These are phyloP conservation scores for Eupithecia insigniata DNA, from an alignment of 2,888 invertebrate species.

Conservation along the genomic window DNA sequence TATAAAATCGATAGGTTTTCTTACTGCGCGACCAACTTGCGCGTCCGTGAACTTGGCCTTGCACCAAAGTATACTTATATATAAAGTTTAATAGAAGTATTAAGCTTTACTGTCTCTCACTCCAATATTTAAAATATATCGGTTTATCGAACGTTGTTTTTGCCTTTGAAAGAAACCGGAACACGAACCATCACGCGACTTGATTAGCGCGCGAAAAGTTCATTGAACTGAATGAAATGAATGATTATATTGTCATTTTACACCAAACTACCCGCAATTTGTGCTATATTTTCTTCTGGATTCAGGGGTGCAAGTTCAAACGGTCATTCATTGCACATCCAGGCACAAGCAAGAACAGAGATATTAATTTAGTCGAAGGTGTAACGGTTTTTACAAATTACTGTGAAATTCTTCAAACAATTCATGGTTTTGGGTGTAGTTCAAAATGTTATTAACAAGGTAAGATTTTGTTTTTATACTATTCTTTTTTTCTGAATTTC, in stretches of 20 bases:
- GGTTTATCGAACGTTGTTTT: neutral
- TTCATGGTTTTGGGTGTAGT: conserved; percentile 56
- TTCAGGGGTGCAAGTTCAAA: conserved; percentile 51
- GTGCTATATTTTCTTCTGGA: conserved; percentile 14
- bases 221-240: conserved; percentile 21
- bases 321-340: conserved; percentile 66
- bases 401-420: conserved; percentile 45
- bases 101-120: neutral
- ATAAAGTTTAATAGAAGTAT: too few relatives aligned
- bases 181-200: neutral
- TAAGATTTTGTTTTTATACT: conserved; percentile 50
- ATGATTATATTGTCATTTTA: neutral
- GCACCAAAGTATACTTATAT: neutral
- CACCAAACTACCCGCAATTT: conserved; percentile 51
- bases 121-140: neutral
- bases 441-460: conserved; percentile 71
- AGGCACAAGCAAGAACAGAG: conserved; percentile 64
- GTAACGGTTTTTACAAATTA: conserved; percentile 51
- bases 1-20: neutral
- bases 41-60: neutral
- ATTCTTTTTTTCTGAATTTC: neutral
- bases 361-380: conserved; percentile 50
- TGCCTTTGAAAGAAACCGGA: neutral
- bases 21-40: neutral
- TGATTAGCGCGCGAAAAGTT: conserved; percentile 9